Evolutionary conservation across 2,797 vertebrate species (phyloP).

Genomic region (Catamblyrhynchus diadema): DNA sequence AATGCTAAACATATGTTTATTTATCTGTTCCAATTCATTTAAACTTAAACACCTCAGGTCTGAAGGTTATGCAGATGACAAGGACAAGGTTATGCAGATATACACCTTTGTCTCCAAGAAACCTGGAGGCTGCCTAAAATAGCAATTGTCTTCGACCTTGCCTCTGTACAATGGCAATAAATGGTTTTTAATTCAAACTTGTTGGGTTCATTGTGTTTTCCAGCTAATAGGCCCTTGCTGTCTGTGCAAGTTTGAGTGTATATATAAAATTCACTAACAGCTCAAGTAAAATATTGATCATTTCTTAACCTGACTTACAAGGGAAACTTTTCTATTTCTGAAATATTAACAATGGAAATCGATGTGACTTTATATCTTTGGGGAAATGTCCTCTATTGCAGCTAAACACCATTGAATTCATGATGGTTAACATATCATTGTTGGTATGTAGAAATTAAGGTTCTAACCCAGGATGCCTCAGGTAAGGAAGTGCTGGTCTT

Average conservation of each 20-base stretch:
- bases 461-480: not conserved
- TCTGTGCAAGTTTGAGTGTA: not conserved
- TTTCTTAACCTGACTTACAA: not conserved
- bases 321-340: not conserved
- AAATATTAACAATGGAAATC: not conserved
- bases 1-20: not conserved
- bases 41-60: not conserved
- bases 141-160: not conserved
- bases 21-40: constrained; percentile 7
- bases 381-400: not conserved
- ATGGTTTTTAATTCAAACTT: not conserved
- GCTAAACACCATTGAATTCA: not conserved
- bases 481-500: not conserved
- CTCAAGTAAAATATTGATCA: not conserved
- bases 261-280: not conserved
- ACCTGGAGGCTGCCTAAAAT: constrained; percentile 9
- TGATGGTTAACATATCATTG: not conserved
- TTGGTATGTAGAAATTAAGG: not conserved
- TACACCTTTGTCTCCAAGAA: not conserved
- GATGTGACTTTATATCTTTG: not conserved
- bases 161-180: not conserved
- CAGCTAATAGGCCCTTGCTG: not conserved
- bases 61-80: constrained; percentile 17
- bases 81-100: not conserved
- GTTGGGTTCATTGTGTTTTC: not conserved